Conservation (phyloP, 2,797 vertebrate species). For the Halcyon smyrnensis region DNA sequence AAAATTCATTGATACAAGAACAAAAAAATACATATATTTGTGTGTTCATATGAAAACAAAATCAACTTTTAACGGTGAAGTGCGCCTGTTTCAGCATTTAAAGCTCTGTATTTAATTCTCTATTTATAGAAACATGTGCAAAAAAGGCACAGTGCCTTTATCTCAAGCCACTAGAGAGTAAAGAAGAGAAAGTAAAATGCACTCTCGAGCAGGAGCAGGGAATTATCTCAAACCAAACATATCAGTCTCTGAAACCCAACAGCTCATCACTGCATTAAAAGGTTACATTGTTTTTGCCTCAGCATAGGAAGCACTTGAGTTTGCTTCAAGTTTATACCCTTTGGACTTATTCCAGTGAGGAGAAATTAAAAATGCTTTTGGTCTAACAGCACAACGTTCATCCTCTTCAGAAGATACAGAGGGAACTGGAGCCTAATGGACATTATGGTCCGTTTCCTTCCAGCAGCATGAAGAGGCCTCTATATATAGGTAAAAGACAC, state of each 20-base stretch:
- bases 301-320: not conserved
- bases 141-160: constrained; percentile 28
- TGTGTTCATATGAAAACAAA: constrained; percentile 43
- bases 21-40: constrained; percentile 46
- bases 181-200: constrained; percentile 52
- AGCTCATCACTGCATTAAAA: constrained; percentile 50
- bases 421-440: not conserved
- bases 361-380: constrained; percentile 31
- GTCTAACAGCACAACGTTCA: not conserved
- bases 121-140: constrained; percentile 36
- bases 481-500: not conserved
- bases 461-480: not conserved
- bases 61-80: constrained; percentile 38
- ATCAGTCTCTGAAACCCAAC: constrained; percentile 32
- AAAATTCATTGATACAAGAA: constrained; percentile 43
- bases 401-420: not conserved
- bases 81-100: constrained; percentile 3
- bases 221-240: constrained; percentile 41
- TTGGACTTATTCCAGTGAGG: not conserved
- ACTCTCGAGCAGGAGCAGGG: not conserved
- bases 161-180: not conserved
- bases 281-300: constrained; percentile 22
- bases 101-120: not conserved
- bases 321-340: constrained; percentile 21
- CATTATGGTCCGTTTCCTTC: not conserved